Percentiles rank a stretch among this genome's conserved stretches.
These are phyloP conservation scores for Phocides pigmalion DNA, from an alignment of 1,140 invertebrate species.

Conservation along the genomic window DNA sequence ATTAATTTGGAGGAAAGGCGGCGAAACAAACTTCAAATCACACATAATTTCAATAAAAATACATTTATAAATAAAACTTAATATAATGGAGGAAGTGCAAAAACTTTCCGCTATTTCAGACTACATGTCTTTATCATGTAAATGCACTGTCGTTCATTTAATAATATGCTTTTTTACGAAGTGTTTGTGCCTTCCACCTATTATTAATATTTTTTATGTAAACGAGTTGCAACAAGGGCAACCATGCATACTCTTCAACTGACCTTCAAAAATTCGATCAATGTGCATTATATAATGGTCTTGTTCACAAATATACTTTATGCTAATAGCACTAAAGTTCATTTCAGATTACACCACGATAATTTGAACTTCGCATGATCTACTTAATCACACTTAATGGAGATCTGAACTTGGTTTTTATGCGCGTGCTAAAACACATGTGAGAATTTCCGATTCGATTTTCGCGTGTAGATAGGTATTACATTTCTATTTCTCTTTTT, in stretches of 20 bases:
- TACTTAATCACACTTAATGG: slow-evolving; percentile 39
- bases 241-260: neutral
- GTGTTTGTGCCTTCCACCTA: too few relatives aligned
- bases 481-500: neutral
- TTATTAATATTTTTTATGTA: neutral
- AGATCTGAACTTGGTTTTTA: slow-evolving; percentile 29
- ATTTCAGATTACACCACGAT: slow-evolving; percentile 9
- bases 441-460: slow-evolving; percentile 28
- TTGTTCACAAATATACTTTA: neutral
- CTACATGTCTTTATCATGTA: too few relatives aligned
- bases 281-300: slow-evolving; percentile 1
- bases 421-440: slow-evolving; percentile 21
- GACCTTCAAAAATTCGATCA: slow-evolving; percentile 18
- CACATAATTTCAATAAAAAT: too few relatives aligned
- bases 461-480: slow-evolving; percentile 26
- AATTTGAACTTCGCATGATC: slow-evolving; percentile 41
- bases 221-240: neutral
- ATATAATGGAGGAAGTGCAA: too few relatives aligned
- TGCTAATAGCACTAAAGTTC: neutral
- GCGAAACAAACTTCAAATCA: too few relatives aligned
- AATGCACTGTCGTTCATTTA: too few relatives aligned
- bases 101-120: too few relatives aligned
- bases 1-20: too few relatives aligned
- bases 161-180: too few relatives aligned
- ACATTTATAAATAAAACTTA: too few relatives aligned